Evolutionary conservation across 1,140 invertebrate genomes (phyloP).

Genomic region (Phthorimaea operculella): DNA sequence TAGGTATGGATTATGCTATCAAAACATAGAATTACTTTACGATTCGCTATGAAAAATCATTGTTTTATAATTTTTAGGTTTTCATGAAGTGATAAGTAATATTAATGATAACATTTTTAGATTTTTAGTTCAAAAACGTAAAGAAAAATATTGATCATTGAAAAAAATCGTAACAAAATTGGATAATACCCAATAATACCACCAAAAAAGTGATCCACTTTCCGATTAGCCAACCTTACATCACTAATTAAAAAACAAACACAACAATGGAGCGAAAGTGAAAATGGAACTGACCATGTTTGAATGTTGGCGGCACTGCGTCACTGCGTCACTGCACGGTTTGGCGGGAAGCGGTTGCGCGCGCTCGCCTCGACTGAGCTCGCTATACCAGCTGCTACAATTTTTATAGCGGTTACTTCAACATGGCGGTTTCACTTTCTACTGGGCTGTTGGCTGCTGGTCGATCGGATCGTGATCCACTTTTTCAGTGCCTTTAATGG

Average conservation of each 20-base stretch:
- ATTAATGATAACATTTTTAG: too few species aligned
- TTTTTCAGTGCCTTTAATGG: conserved; percentile 50
- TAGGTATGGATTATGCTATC: too few species aligned
- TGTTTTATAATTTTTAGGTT: too few species aligned
- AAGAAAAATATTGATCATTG: too few species aligned
- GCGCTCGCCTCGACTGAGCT: conserved; percentile 47
- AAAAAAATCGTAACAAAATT: too few species aligned
- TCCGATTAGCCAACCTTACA: conserved; percentile 4
- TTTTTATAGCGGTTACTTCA: conserved; percentile 55
- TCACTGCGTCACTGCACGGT: conserved; percentile 18
- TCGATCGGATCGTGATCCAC: conserved; percentile 34
- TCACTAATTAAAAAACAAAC: conserved; percentile 20
- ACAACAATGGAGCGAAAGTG: conserved; percentile 12
- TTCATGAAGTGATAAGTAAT: too few species aligned
- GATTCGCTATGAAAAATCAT: too few species aligned
- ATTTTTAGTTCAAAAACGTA: too few species aligned
- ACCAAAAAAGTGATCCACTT: not conserved
- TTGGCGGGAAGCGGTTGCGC: conserved; percentile 20
- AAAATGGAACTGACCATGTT: conserved; percentile 48
- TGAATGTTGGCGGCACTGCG: conserved; percentile 23
- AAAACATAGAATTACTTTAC: too few species aligned
- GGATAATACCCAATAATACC: too few species aligned
- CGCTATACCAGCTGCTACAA: conserved; percentile 36
- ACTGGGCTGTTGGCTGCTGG: conserved; percentile 31
- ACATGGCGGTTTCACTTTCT: conserved; percentile 57